phyloP scores from a whole-genome alignment of 1,140 invertebrate species.

The Streblospio benedicti region DNA sequence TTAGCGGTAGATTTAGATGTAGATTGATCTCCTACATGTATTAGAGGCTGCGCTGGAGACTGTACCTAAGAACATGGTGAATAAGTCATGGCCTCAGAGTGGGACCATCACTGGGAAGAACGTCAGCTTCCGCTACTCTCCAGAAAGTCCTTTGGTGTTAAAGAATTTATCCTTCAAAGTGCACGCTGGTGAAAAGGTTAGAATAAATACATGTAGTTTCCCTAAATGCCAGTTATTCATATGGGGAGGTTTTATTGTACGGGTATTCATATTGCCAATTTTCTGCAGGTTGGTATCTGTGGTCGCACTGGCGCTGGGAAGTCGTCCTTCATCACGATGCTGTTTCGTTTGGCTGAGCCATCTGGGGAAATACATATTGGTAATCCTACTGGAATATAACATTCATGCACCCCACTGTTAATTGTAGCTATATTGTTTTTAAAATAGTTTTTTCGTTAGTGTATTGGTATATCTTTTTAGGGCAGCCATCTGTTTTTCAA shows the following conservation, averaged over 20 bases:
- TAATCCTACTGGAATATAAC: too few species aligned
- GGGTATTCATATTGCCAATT: too few species aligned
- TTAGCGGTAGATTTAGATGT: too few species aligned
- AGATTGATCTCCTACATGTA: too few species aligned
- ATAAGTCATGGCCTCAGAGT: slow-evolving; percentile 8
- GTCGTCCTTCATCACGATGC: slow-evolving; percentile 50
- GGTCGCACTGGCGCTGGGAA: slow-evolving; percentile 49
- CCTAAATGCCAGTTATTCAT: too few species aligned
- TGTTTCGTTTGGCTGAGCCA: slow-evolving; percentile 53
- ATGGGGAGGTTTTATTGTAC: too few species aligned
- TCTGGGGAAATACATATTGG: slow-evolving; percentile 54
- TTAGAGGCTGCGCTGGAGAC: slow-evolving; percentile 40
- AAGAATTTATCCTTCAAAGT: slow-evolving; percentile 11
- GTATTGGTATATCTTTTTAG: too few species aligned
- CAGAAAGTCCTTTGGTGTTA: slow-evolving; percentile 1
- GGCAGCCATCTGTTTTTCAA: too few species aligned
- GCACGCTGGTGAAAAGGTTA: slow-evolving; percentile 12
- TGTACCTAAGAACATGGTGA: neutral
- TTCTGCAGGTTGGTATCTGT: slow-evolving; percentile 31
- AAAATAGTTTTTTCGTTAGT: too few species aligned
- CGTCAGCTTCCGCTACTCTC: slow-evolving; percentile 10
- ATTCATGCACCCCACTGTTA: too few species aligned
- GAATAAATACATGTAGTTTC: too few species aligned
- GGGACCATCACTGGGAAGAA: slow-evolving; percentile 5
- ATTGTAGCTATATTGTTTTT: too few species aligned